A percentile compares a stretch with the other conserved stretches of the same genome.
Conservation (phyloP, 1,140 invertebrate genomes). For the Ostrea denselamellosa region DNA sequence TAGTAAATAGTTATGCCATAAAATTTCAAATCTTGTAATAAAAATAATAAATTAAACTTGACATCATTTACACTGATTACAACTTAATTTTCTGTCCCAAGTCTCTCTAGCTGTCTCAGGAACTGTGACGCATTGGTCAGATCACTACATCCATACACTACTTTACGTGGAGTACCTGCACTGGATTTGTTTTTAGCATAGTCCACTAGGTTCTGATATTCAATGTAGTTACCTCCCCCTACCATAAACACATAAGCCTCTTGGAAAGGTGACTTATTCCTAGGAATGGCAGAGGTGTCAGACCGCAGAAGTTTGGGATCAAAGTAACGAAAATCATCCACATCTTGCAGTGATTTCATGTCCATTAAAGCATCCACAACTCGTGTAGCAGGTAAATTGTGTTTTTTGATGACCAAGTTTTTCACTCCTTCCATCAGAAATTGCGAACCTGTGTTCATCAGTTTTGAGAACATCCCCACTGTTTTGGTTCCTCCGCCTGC, state of each 20-base stretch:
- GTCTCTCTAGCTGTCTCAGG: constrained; percentile 87
- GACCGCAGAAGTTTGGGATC: constrained; percentile 93
- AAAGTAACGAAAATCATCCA: constrained; percentile 93
- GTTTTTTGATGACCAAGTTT: constrained; percentile 98
- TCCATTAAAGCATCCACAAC: constrained; percentile 96
- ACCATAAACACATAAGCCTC: constrained; percentile 95
- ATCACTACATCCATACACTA: constrained; percentile 97
- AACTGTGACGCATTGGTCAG: constrained; percentile 95
- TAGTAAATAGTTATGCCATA: neutral
- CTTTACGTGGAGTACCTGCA: constrained; percentile 85
- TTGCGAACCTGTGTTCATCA: constrained; percentile 97
- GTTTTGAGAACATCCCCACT: constrained; percentile 97
- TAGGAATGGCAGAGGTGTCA: constrained; percentile 80
- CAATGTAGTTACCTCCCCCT: constrained; percentile 99
- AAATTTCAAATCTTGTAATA: neutral
- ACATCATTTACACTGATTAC: neutral
- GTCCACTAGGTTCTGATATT: constrained; percentile 98
- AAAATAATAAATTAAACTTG: neutral
- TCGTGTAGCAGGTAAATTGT: constrained; percentile 94
- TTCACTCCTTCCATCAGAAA: constrained; percentile 99
- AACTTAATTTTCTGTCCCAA: constrained; percentile 67
- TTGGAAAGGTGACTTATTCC: constrained; percentile 79
- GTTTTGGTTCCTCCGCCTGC: constrained; percentile 97
- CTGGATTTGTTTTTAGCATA: constrained; percentile 89
- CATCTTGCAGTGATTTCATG: constrained; percentile 86